Evolutionary conservation across 2,113 vertebrate genomes (phyloP).

Genomic region (Elanus axillaris): DNA sequence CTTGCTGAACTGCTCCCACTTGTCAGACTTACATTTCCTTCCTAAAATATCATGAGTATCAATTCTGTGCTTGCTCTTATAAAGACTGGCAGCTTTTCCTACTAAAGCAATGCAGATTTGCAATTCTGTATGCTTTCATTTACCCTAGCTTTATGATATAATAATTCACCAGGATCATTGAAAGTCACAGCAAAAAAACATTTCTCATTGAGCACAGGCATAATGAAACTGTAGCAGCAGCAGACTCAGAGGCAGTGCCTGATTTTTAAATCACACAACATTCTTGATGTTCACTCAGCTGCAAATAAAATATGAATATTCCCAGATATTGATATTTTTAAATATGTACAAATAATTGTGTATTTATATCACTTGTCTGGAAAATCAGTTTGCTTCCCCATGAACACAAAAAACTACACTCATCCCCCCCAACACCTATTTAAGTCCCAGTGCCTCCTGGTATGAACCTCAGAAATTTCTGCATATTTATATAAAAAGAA

Average conservation of each 20-base stretch:
- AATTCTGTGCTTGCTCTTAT: neutral
- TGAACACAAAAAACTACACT: fast-evolving
- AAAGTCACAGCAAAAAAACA: neutral
- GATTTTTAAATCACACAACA: neutral
- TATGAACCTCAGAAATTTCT: neutral
- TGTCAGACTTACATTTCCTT: conserved; percentile 4
- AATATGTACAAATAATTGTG: neutral
- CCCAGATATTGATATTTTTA: neutral
- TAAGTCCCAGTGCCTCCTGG: neutral
- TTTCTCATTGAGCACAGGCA: neutral
- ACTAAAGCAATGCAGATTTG: conserved; percentile 8
- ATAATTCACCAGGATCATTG: neutral
- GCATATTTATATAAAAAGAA: neutral
- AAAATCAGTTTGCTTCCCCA: neutral
- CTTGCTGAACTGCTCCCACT: neutral
- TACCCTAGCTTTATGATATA: neutral
- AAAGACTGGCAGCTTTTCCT: neutral
- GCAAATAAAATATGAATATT: neutral
- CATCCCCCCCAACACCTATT: fast-evolving
- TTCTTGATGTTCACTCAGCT: neutral
- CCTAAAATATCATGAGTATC: conserved; percentile 46
- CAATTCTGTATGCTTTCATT: neutral
- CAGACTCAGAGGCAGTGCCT: neutral
- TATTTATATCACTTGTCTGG: neutral
- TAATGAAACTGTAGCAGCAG: neutral